Evolutionary conservation across 2,113 vertebrate species (phyloP).

Genomic region (Syngnathoides biaculeatus): DNA sequence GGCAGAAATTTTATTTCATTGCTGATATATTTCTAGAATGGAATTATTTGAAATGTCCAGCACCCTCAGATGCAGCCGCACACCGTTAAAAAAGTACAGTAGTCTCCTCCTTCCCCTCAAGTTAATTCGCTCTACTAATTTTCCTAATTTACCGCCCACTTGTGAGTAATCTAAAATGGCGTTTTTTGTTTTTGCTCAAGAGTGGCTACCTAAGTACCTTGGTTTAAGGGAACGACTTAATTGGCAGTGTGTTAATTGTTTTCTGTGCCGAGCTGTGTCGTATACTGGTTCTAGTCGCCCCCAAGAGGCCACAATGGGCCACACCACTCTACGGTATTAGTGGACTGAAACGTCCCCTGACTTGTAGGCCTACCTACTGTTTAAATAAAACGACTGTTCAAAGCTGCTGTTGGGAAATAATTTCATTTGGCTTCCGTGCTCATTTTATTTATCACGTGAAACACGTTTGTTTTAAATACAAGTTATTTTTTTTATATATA

Average conservation of each 20-base stretch:
- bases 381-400: neutral
- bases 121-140: neutral
- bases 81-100: neutral
- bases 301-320: conserved; percentile 60
- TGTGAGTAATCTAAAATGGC: neutral
- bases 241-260: neutral
- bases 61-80: neutral
- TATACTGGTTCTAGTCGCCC: conserved; percentile 61
- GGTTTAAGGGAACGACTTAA: neutral
- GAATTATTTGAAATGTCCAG: neutral
- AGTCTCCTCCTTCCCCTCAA: neutral
- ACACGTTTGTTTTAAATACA: neutral
- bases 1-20: neutral
- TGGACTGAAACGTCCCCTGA: neutral
- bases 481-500: neutral
- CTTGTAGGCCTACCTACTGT: neutral
- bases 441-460: neutral
- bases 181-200: too few species aligned
- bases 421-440: neutral
- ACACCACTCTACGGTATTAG: conserved; percentile 28
- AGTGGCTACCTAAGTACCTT: neutral
- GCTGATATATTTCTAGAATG: too few species aligned
- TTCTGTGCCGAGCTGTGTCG: neutral
- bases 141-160: neutral
- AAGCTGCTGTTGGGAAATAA: neutral